A percentile compares a stretch with the other conserved stretches of the same genome.
Conservation (phyloP, 1,140 invertebrate species). For the Drosophila melanogaster region Release_6_plus_ISO1_MT NT_033779.5:2427501-2428000, state of each 20-base stretch:
- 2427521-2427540: too few species aligned
- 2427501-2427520: too few species aligned
- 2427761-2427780: conserved; percentile 47
- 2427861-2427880: conserved; percentile 8
- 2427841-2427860: conserved; percentile 18
- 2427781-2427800: conserved; percentile 56
- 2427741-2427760: conserved; percentile 42
- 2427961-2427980: conserved; percentile 79
- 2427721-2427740: conserved; percentile 3
- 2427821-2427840: conserved; percentile 49
- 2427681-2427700: conserved; percentile 80
- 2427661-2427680: conserved; percentile 72
- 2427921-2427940: conserved; percentile 21
- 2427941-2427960: conserved; percentile 53
- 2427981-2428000: conserved; percentile 71
- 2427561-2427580: conserved; percentile 5
- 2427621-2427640: conserved; percentile 47
- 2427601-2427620: neutral
- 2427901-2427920: conserved; percentile 15
- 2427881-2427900: conserved; percentile 2
- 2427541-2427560: too few species aligned
- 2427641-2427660: conserved; percentile 49
- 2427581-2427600: neutral
- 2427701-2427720: conserved; percentile 46
- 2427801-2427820: conserved; percentile 11